Evolutionary conservation across 2,888 invertebrate genomes (phyloP), one percentile per base, ranked within the genome.

Genomic region (Tortrix viridana): DNA sequence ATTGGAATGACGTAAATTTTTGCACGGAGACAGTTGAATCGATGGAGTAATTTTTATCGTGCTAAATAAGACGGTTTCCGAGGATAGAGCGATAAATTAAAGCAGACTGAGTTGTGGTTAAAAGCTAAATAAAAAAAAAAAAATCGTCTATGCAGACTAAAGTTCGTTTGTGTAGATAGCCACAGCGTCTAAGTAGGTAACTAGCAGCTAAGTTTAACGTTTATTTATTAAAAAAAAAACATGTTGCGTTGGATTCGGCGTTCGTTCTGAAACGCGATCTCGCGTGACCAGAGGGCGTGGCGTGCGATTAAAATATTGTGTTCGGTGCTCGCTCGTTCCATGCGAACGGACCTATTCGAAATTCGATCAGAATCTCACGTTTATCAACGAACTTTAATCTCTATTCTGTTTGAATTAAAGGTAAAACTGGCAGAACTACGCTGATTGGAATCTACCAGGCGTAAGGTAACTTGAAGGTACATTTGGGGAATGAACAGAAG

Each of bases 271-370:
- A 91, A 92, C 91, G 91, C 91, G 85, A 91, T 86, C 83, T 92
- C 76, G 92, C 92, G 92, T 92, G 92, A 85, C 88, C 65, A 65
- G 74, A 73, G 83, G 89, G 91, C 86, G 91, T 82, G 84, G 87
- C 79, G 69, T 80, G 74, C 83, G 82, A 85, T 89, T 90, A 90
- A 85, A 90, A 90, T 86, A 86, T 85, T 82, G 85, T 82, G 75
- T 76, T 77, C 78, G 70, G 73, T 69, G 75, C 71, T 73, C 61
- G 69, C 59, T 62, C 60, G 68, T 70, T 72, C 70, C 70, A 67
- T 73, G 65, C 68, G 69, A 73, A 71, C 68, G 69, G 67, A 68
- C 70, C 63, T 73, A 71, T 73, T 69, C 69, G 68, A 66, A 71
- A 68, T 76, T 76, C 73, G 74, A 81, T 78, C 75, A 73, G 67